Conservation (phyloP, 2,797 vertebrate genomes). For the Ibycter americanus region DNA sequence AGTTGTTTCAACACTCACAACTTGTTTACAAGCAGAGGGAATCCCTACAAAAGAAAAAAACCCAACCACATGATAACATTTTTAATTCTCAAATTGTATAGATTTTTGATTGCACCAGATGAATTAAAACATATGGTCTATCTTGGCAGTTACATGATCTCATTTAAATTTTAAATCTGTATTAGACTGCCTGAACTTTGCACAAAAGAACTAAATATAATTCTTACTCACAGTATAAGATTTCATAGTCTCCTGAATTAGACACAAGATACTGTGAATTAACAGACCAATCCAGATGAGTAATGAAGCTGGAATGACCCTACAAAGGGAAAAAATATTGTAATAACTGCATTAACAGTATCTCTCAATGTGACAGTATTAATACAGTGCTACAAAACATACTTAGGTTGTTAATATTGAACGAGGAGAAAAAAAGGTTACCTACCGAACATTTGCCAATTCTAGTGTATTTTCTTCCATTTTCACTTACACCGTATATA, state of each 20-base stretch:
- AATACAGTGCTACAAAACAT: neutral
- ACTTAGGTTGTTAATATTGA: neutral
- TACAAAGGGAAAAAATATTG: conserved; percentile 55
- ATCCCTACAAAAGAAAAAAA: conserved; percentile 82
- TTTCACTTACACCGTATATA: conserved; percentile 92
- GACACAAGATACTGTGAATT: conserved; percentile 96
- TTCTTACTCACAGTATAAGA: conserved; percentile 94
- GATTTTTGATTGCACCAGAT: conserved; percentile 14
- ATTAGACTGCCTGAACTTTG: conserved; percentile 8
- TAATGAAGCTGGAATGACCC: conserved; percentile 99
- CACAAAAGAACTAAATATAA: conserved; percentile 31
- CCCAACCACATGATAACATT: neutral
- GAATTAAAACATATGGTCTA: conserved; percentile 53
- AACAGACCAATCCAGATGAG: conserved; percentile 96
- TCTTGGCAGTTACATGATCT: neutral
- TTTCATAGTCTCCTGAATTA: conserved; percentile 98
- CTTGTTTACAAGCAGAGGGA: conserved; percentile 95
- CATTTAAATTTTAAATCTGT: conserved; percentile 46
- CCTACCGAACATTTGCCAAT: conserved; percentile 97
- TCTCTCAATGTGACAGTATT: neutral
- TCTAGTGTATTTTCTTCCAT: conserved; percentile 91
- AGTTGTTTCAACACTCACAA: conserved; percentile 94
- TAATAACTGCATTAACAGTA: neutral
- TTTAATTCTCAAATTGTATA: neutral
- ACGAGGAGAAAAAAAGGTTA: neutral